Evolutionary conservation across 1,140 invertebrate genomes (phyloP).

Genomic region (Drosophila subobscura): DNA sequence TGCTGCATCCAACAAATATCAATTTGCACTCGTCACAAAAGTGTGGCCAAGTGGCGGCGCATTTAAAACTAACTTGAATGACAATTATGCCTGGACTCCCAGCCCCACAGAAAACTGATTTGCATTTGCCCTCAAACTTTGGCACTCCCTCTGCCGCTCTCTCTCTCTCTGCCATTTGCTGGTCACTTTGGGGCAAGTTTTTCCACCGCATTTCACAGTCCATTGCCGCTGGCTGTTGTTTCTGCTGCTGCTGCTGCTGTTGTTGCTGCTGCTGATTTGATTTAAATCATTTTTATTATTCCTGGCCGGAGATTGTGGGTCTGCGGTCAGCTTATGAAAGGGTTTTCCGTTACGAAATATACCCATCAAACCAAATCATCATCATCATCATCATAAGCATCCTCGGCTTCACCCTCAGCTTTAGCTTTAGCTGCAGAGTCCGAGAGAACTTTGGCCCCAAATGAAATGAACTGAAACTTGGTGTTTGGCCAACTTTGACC

Average conservation of each 20-base stretch:
- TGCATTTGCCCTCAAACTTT: constrained; percentile 27
- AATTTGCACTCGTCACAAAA: constrained; percentile 65
- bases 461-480: constrained; percentile 34
- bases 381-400: no score
- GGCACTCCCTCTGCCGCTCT: not conserved
- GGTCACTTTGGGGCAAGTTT: constrained; percentile 32
- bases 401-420: not conserved
- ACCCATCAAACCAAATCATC: no score
- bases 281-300: constrained; percentile 41
- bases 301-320: constrained; percentile 1
- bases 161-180: not conserved
- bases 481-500: constrained; percentile 39
- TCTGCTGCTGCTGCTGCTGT: constrained; percentile 19
- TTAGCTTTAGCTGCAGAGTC: not conserved
- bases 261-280: constrained; percentile 36
- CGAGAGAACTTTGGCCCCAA: constrained; percentile 15
- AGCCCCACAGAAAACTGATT: constrained; percentile 30
- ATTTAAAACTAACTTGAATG: constrained; percentile 72
- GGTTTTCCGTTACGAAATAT: constrained; percentile 7
- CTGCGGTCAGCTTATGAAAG: constrained; percentile 13
- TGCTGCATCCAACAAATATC: constrained; percentile 53
- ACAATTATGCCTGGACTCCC: constrained; percentile 57
- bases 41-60: constrained; percentile 64
- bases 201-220: constrained; percentile 54
- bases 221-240: constrained; percentile 41